These are phyloP conservation scores for Lydus trimaculatus DNA, from an alignment of 2,888 invertebrate genomes.

Conservation along the genomic window DNA sequence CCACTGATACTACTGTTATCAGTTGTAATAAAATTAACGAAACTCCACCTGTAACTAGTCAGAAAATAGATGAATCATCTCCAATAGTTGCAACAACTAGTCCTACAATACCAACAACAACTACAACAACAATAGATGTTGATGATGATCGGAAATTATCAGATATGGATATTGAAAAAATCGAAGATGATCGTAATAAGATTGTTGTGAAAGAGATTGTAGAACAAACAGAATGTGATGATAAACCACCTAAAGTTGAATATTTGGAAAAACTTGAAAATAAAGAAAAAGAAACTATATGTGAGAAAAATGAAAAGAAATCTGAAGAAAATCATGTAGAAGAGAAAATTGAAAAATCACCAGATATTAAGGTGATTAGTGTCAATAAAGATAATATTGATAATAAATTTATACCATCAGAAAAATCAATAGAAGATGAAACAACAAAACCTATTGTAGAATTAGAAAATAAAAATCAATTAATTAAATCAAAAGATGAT, in stretches of 20 bases:
- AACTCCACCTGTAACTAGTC: slow-evolving; percentile 4
- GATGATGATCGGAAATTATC: slow-evolving; percentile 44
- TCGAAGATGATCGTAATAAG: slow-evolving; percentile 36
- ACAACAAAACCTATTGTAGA: slow-evolving; percentile 14
- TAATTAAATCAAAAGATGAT: slow-evolving; percentile 58
- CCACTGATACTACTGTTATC: background rate
- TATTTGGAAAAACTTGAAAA: slow-evolving; percentile 13
- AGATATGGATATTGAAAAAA: slow-evolving; percentile 50
- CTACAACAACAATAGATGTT: background rate
- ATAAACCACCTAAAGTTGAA: slow-evolving; percentile 11
- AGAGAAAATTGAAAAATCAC: slow-evolving; percentile 16
- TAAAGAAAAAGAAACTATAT: slow-evolving; percentile 8
- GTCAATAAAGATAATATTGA: background rate
- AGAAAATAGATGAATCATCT: slow-evolving; percentile 16
- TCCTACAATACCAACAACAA: background rate
- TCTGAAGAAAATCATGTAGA: background rate
- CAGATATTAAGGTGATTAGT: slow-evolving; percentile 2
- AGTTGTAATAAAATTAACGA: slow-evolving; percentile 15
- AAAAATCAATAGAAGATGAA: slow-evolving; percentile 20
- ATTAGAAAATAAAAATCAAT: background rate
- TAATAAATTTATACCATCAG: slow-evolving; percentile 3
- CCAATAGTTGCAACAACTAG: background rate
- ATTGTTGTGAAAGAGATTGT: slow-evolving; percentile 11
- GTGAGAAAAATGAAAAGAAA: slow-evolving; percentile 16
- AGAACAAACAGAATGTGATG: background rate